Base-by-base conservation (phyloP, 2,113 vertebrate genomes). In the Sphyrna mokarran region DNA sequence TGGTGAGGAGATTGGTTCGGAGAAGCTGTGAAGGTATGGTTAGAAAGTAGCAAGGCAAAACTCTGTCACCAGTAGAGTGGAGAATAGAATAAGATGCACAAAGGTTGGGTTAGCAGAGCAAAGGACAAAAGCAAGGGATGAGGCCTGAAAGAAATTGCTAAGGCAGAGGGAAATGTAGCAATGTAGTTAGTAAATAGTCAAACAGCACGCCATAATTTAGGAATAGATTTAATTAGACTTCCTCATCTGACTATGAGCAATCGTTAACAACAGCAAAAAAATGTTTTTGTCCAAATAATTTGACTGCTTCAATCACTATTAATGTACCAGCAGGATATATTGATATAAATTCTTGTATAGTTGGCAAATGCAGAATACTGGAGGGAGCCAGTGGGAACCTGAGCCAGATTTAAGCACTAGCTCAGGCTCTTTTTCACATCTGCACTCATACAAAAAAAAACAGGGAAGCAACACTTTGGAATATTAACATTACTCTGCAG, bases 391-490 rank as follows among this genome's bases (percentile, higher is more conserved):
- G 29, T 26, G 40, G 8, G 23, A 95, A 66, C 37, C n/a, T 72
- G 68, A 76, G 43, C 69, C 69, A 95, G 69, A 95, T 72, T 95
- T 70, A 48, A 95, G 68, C 40, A 43, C 43, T 95, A 37, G 94
- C 94, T 95, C 22, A 48, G 68, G n/a, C n/a, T 93, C 4, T 16
- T 93, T 68, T 37, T 37, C 89, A 93, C 89, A 95, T 95, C 68
- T 95, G 94, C 48, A 54, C 43, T 76, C 72, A 95, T 69, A 18
- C 18, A 72, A 72, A 29, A 72, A 29, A 66, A 89, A 89, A 89
- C 11, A 90, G 13, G 26, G 54, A 66, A 63, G 69, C 26, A 72
- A 76, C 26, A 54, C 23, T 76, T 72, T 70, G 66, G 43, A 95
- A 72, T 1, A 48, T 10, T n/a, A 69, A 68, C 26, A 40, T 8